Evolutionary conservation across 2,888 invertebrate species (phyloP).

Genomic region (Bembecia ichneumoniformis): DNA sequence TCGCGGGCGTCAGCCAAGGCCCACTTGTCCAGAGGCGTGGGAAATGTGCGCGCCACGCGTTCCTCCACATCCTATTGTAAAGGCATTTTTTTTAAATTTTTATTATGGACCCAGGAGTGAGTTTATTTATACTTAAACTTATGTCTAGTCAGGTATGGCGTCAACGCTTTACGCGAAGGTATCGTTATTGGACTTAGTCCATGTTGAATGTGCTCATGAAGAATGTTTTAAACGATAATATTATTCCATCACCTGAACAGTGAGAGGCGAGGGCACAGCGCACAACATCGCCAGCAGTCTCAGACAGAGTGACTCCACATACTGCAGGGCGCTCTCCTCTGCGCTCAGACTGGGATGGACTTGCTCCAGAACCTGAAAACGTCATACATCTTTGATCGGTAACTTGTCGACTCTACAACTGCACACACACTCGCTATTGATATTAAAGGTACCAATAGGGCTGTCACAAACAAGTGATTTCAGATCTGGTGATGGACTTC

Average conservation of each 20-base stretch:
- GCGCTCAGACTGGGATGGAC: slow-evolving; percentile 90
- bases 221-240: too few species aligned
- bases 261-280: slow-evolving; percentile 86
- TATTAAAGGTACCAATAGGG: too few species aligned
- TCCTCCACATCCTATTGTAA: slow-evolving; percentile 89
- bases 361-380: slow-evolving; percentile 85
- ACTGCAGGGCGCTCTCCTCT: slow-evolving; percentile 90
- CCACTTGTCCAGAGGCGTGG: slow-evolving; percentile 96
- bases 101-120: too few species aligned
- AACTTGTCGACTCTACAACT: too few species aligned
- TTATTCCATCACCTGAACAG: slow-evolving; percentile 79
- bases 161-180: not conserved
- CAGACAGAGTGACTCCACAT: slow-evolving; percentile 92
- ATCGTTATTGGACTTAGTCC: too few species aligned
- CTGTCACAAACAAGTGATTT: too few species aligned
- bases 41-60: slow-evolving; percentile 91
- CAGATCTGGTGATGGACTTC: too few species aligned
- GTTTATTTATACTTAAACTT: too few species aligned
- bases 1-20: slow-evolving; percentile 91
- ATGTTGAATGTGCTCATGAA: too few species aligned
- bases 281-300: slow-evolving; percentile 91
- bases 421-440: too few species aligned
- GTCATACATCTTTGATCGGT: not conserved
- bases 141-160: not conserved
- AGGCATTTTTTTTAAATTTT: slow-evolving; percentile 5